Conservation (phyloP, 2,888 invertebrate species). For the Agrochola macilenta region DNA sequence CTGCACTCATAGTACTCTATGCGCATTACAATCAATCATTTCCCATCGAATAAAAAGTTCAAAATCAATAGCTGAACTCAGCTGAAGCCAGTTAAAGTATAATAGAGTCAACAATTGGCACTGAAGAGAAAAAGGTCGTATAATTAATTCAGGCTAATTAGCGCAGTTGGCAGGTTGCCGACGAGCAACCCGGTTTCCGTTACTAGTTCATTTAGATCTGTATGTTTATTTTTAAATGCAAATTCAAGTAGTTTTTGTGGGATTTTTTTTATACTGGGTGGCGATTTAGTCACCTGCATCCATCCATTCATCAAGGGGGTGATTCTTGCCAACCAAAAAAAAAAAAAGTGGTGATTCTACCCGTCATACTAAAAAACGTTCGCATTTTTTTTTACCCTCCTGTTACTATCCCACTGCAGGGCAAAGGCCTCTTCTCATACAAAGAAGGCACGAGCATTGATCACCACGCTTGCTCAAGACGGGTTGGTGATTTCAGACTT, state of each 20-base stretch:
- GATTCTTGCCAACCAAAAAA: no score
- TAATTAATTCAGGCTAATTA: constrained; percentile 66
- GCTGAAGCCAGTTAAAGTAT: constrained; percentile 21
- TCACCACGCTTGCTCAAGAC: no score
- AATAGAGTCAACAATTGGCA: constrained; percentile 58
- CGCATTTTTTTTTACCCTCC: no score
- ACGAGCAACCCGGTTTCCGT: constrained; percentile 11
- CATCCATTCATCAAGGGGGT: no score
- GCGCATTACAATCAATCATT: background rate
- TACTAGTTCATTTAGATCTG: constrained; percentile 41
- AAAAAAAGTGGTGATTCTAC: no score
- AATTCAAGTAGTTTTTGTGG: constrained; percentile 17
- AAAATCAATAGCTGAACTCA: constrained; percentile 36
- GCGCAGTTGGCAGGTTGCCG: constrained; percentile 58
- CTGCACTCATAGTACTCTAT: background rate
- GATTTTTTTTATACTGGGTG: background rate
- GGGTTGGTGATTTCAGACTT: no score
- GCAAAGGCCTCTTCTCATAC: no score
- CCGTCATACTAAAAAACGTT: no score
- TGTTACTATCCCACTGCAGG: no score
- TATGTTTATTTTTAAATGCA: constrained; percentile 44
- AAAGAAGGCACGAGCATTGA: no score
- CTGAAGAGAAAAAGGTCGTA: constrained; percentile 50
- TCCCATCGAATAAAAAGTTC: background rate
- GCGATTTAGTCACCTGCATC: no score